Evolutionary conservation across 2,797 vertebrate species (phyloP), one percentile per base, ranked within the genome.

Genomic region (Sebastolobus alascanus): DNA sequence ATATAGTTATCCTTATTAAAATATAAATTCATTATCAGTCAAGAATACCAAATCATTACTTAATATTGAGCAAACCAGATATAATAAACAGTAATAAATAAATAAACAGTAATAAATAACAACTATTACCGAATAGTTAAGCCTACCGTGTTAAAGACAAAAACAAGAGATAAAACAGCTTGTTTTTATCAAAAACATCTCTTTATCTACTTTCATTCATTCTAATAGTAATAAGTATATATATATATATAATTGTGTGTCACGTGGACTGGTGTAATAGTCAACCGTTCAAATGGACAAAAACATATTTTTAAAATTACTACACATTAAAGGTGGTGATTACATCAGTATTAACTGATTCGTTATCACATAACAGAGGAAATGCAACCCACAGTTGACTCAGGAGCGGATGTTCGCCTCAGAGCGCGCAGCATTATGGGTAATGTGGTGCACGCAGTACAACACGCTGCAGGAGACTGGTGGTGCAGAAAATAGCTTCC

Each of bases 361-460:
- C 40, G 8, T 43, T 11, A 56, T 25, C 6, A 20, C 20, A 38
- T 37, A 31, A 65, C 27, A 31, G 52, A 73, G 61, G n/a, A 33
- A 72, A 50, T 4, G 69, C 58, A 33, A 12, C 43, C 10, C 37
- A 40, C 40, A 54, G 56, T 43, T 31, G 16, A 73, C 58, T 66
- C 61, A 33, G 79, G 31, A 79, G 80, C 89, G 91, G 92, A 92
- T 90, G 90, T 93, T 87, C 56, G 74, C 22, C 12, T 64, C 27
- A 0, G 13, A 14, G 79, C 94, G 95, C 94, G 77, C 68, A 18
- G 94, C 3, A 78, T 95, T 94, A 1, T 95, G 95, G 94, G 95
- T 94, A 95, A 92, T 90, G 75, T 74, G 85, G 91, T 92, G 92
- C 91, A 70, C 82, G 73, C 84, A 43, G 80, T 31, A 10, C 79